Base-by-base conservation (phyloP, 2,888 invertebrate genomes). In the Drosophila neonasuta region DNA sequence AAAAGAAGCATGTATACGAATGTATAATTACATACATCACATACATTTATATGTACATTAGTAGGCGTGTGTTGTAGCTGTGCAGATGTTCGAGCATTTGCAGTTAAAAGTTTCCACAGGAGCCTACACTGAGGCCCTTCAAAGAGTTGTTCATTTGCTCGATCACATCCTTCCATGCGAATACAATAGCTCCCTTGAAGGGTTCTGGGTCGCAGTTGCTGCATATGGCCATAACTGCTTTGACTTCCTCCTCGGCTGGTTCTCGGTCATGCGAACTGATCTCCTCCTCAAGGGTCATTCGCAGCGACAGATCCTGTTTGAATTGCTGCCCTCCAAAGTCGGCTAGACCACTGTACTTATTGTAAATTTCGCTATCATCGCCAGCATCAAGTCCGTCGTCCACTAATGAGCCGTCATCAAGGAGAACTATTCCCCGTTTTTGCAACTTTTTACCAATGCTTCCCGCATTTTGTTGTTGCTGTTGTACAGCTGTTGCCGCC, bases 171-270 rank as follows among this genome's bases (percentile, higher is more conserved):
- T 96, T 93, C 96, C 96, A 96, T 7, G 94, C 94, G 36, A 96
- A 92, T 3, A 96, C 92, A 17, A 96, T 91, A 7, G 96, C 96
- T 80, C 95, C 95, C 72, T 94, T 94, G 91, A 96, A 96, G 0
- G 96, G 96, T 86, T 96, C 96, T 0, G 92, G 90, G 17, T 94
- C 92, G 80, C 96, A 96, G 1, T 94, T 94, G 63, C 94, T 93
- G 90, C 96, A 96, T 2, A 96, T 91, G 76, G 94, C 93, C 94
- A 96, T 95, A 0, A 96, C 95, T 9, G 95, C 95, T 78, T 92
- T 94, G 0, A 96, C 96, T 90, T 96, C 96, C 32, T 94, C 95
- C 89, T 96, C 96, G 0, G 96, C 96, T 0, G 96, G 96, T 81
- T 96, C 96, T 44, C 95, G 92, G 81, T 95, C 96, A 66, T 95